Percentiles rank a stretch among this genome's conserved stretches.
Evolutionary conservation across 2,888 invertebrate species (phyloP).

Genomic region (Stenurella melanura): DNA sequence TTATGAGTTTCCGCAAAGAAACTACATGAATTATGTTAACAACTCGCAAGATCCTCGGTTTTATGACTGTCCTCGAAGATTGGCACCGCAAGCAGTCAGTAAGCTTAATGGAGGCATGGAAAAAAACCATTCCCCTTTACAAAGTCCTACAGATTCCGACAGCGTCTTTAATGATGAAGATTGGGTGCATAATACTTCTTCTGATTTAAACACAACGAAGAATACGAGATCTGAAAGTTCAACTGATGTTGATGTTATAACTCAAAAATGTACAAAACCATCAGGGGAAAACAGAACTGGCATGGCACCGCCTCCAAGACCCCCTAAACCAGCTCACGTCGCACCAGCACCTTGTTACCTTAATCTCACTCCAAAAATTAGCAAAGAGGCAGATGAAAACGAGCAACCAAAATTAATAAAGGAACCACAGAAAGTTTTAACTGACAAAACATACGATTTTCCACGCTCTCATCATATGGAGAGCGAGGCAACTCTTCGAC

Average conservation of each 20-base stretch:
- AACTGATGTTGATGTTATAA: conserved; percentile 76
- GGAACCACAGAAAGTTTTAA: conserved; percentile 59
- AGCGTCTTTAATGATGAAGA: conserved; percentile 84
- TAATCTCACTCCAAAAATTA: conserved; percentile 56
- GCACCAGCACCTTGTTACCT: conserved; percentile 58
- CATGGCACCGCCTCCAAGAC: conserved; percentile 79
- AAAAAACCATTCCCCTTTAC: conserved; percentile 73
- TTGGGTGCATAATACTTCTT: conserved; percentile 76
- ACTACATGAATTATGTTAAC: conserved; percentile 68
- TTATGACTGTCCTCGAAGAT: conserved; percentile 73
- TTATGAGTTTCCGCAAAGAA: conserved; percentile 61
- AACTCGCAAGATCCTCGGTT: conserved; percentile 75
- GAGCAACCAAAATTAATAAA: conserved; percentile 39
- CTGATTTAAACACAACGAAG: conserved; percentile 61
- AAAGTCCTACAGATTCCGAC: conserved; percentile 80
- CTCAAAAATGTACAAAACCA: conserved; percentile 76
- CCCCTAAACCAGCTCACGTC: conserved; percentile 80
- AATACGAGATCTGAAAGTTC: conserved; percentile 76
- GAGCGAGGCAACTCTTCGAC: conserved; percentile 64
- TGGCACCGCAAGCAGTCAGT: conserved; percentile 55
- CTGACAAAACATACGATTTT: conserved; percentile 82
- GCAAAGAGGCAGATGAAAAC: conserved; percentile 46
- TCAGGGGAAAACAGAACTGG: conserved; percentile 56
- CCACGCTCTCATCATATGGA: conserved; percentile 80
- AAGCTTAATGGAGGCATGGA: conserved; percentile 54